These are phyloP conservation scores for Plagodis pulveraria DNA, from an alignment of 2,888 invertebrate species.

Conservation along the genomic window DNA sequence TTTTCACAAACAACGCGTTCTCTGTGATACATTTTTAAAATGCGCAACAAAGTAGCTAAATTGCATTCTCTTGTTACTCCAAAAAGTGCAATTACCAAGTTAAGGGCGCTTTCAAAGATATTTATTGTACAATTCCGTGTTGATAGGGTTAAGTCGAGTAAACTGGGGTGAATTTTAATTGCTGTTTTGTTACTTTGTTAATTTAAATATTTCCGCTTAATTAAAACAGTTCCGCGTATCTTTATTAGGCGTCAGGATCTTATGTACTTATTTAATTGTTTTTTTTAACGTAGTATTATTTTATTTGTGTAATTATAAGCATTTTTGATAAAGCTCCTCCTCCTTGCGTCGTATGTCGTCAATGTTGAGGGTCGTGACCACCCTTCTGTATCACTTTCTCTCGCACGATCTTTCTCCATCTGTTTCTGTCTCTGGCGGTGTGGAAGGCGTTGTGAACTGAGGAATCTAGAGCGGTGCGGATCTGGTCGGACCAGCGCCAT, in stretches of 20 bases:
- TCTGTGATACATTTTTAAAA: constrained; percentile 38
- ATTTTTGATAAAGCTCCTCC: no score
- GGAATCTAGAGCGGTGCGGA: no score
- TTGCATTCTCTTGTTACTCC: constrained; percentile 64
- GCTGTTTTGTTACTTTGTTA: constrained; percentile 67
- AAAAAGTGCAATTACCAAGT: constrained; percentile 60
- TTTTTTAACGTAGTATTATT: neutral
- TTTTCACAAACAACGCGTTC: constrained; percentile 11
- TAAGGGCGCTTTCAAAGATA: constrained; percentile 63
- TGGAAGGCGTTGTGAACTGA: no score
- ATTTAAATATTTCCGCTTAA: constrained; percentile 72
- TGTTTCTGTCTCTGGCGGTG: no score
- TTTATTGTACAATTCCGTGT: constrained; percentile 65
- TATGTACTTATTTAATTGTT: constrained; percentile 20
- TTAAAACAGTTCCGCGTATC: constrained; percentile 61
- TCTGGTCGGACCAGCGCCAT: no score
- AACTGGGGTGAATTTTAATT: constrained; percentile 58
- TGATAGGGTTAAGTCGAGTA: constrained; percentile 54
- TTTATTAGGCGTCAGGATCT: constrained; percentile 46
- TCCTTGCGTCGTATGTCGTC: no score
- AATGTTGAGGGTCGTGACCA: no score
- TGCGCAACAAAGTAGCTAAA: constrained; percentile 52
- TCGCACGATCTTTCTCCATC: no score
- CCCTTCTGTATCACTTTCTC: no score
- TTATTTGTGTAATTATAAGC: no score